phyloP scores from a whole-genome alignment of 2,113 vertebrate genomes.

The Gadus chalcogrammus region DNA sequence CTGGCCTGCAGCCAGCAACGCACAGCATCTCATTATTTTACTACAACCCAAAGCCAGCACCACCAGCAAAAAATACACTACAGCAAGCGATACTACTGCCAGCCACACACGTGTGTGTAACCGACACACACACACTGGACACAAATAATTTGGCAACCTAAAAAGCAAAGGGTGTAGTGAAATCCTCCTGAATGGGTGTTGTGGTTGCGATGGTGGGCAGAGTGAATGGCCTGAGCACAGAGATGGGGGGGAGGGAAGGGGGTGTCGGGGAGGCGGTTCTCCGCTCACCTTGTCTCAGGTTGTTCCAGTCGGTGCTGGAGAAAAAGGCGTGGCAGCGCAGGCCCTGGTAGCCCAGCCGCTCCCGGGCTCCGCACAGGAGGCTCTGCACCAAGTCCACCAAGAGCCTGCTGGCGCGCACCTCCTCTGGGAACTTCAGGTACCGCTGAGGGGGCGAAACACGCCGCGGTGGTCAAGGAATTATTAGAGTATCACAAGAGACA shows the following conservation, averaged over 20 bases:
- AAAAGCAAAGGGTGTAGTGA: not conserved
- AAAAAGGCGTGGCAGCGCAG: constrained; percentile 94
- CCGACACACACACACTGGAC: not conserved
- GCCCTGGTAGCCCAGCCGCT: constrained; percentile 84
- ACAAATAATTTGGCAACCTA: not conserved
- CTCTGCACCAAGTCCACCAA: constrained; percentile 89
- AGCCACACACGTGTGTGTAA: not conserved
- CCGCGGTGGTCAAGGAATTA: too few relatives aligned
- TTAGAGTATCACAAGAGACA: too few relatives aligned
- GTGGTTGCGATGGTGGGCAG: too few relatives aligned
- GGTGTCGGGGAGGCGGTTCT: constrained; percentile 12
- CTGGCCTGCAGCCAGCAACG: constrained; percentile 44
- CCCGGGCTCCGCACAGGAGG: constrained; percentile 83
- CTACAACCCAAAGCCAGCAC: constrained; percentile 25
- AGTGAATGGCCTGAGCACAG: not conserved
- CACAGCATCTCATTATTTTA: constrained; percentile 57
- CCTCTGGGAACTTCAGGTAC: constrained; percentile 88
- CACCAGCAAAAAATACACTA: constrained; percentile 11
- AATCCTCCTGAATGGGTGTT: too few relatives aligned
- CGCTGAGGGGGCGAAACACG: constrained; percentile 51
- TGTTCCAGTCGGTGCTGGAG: constrained; percentile 83
- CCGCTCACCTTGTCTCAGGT: constrained; percentile 83
- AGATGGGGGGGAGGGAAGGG: not conserved
- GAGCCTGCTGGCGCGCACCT: constrained; percentile 79
- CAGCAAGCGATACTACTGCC: constrained; percentile 21